Evolutionary conservation across 2,888 invertebrate genomes (phyloP), one percentile per base, ranked within the genome.

Genomic region (Diabrotica balteata): DNA sequence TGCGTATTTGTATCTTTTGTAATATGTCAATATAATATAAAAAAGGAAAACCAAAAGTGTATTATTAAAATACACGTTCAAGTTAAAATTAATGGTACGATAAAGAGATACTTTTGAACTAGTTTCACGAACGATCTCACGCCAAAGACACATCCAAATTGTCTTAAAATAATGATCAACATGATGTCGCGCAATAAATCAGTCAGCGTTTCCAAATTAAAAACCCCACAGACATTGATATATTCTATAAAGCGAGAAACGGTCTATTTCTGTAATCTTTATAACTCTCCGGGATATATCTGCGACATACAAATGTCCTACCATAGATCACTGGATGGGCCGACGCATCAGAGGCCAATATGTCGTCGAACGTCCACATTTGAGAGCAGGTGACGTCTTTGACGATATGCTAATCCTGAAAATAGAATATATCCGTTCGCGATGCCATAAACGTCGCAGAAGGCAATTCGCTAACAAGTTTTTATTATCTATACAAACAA

Each of bases 291-390:
- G 70, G 61, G 53, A 61, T 61, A 61, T 61, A 57, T 72, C 66
- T 72, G 69, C 72, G 67, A 69, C 66, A 57, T 67, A 73, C 72
- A 75, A 75, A 75, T 73, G 77, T 73, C 75, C 75, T 70, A 71
- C 75, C 71, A 78, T 78, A 78, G 74, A 77, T 78, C 76, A 78
- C 75, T 65, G 65, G 73, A 70, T 67, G 68, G 72, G 72, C 72
- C 72, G 67, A 73, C 71, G 66, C 68, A 59, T 68, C 70, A 64
- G 71, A 73, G 73, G 73, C 73, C 72, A 73, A 74, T 74, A 72
- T 71, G 75, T 74, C 76, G 75, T 74, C 74, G 71, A 72, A 72
- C 72, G 71, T 75, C 73, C 76, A 66, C 73, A 75, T 74, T 76
- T 73, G 75, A 75, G 75, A 75, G 75, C 76, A 77, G 77, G 75